Evolutionary conservation across 1,140 invertebrate genomes (phyloP).

Genomic region (Teleopsis dalmanni): DNA sequence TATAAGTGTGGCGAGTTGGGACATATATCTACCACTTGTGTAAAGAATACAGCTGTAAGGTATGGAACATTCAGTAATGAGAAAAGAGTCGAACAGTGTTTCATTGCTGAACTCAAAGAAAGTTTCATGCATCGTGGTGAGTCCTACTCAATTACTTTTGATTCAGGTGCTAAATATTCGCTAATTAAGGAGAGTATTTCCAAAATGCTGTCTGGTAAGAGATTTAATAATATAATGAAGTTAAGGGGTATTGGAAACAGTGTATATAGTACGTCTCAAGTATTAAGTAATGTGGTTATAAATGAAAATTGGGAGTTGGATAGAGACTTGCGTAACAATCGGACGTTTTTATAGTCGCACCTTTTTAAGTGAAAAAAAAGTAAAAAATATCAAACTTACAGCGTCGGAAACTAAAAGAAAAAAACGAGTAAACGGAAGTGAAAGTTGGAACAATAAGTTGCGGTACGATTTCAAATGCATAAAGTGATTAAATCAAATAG

Average conservation of each 20-base stretch:
- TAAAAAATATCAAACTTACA: no score
- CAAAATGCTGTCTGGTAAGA: slow-evolving; percentile 1
- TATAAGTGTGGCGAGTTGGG: slow-evolving; percentile 1
- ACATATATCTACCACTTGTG: background rate
- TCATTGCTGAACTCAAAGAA: background rate
- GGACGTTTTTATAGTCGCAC: no score
- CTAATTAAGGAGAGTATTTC: background rate
- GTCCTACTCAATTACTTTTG: background rate
- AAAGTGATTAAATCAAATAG: no score
- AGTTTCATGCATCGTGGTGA: background rate
- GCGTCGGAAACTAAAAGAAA: no score
- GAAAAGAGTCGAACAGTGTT: background rate
- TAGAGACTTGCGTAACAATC: no score
- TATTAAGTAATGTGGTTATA: no score
- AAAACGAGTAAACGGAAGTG: no score
- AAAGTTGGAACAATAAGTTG: no score
- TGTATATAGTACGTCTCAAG: no score
- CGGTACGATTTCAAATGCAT: no score
- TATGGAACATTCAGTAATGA: background rate
- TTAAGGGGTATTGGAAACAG: background rate
- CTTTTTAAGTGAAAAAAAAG: no score
- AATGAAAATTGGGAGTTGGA: no score
- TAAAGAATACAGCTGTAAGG: background rate
- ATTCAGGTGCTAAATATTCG: background rate
- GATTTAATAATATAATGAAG: background rate